These are phyloP conservation scores for Ferrisia virgata DNA, from an alignment of 2,888 invertebrate genomes.

Conservation along the genomic window DNA sequence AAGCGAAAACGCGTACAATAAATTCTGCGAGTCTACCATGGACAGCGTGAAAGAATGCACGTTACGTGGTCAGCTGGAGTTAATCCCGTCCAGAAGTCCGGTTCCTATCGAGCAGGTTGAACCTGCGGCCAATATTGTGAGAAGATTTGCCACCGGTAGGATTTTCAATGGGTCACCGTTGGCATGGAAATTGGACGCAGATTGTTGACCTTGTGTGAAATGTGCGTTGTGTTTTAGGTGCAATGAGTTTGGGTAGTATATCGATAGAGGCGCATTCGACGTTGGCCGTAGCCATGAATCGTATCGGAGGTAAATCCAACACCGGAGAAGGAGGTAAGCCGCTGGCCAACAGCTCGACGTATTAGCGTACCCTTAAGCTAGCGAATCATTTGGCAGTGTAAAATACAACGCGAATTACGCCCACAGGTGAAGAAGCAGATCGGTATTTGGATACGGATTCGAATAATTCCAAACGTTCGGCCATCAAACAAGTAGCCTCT, in stretches of 20 bases:
- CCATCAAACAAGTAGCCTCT: constrained; percentile 98
- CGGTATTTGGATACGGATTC: constrained; percentile 76
- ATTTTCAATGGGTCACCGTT: too few species aligned
- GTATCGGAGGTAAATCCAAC: constrained; percentile 95
- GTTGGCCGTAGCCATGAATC: constrained; percentile 95
- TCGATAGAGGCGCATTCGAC: constrained; percentile 94
- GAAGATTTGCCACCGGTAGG: constrained; percentile 83
- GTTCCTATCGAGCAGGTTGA: constrained; percentile 87
- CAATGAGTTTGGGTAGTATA: constrained; percentile 96
- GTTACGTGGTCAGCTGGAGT: constrained; percentile 86
- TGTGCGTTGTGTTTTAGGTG: constrained; percentile 61
- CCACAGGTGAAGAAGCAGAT: constrained; percentile 59
- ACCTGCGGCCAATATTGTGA: constrained; percentile 90
- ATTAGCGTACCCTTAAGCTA: too few species aligned
- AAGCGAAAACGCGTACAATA: constrained; percentile 77
- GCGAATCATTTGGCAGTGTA: background rate
- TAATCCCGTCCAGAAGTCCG: constrained; percentile 72
- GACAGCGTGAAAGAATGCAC: constrained; percentile 82
- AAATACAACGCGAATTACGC: background rate
- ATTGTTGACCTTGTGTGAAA: background rate
- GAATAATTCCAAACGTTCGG: constrained; percentile 79
- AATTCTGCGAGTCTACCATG: constrained; percentile 79
- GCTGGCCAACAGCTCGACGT: background rate
- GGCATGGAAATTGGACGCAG: too few species aligned
- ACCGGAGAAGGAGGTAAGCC: constrained; percentile 91